Conservation (phyloP, 2,797 vertebrate genomes). For the Halcyon leucocephala region DNA sequence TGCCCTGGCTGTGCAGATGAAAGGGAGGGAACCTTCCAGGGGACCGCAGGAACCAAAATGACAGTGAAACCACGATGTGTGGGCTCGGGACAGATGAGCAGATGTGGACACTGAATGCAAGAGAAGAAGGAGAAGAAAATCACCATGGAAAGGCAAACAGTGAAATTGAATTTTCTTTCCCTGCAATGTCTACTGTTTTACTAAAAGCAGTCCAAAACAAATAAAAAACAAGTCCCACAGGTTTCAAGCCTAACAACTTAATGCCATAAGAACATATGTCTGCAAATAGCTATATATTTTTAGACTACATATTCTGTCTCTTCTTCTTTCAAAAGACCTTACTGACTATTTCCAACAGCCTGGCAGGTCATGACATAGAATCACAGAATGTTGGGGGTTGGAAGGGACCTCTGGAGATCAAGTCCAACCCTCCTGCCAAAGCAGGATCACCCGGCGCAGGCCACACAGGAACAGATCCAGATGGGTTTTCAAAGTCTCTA, state of each 20-base stretch:
- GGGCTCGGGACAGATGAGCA: background rate
- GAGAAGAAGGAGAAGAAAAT: background rate
- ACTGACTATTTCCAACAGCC: background rate
- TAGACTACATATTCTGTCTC: background rate
- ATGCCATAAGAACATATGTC: background rate
- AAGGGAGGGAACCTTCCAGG: background rate
- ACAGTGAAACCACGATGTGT: background rate
- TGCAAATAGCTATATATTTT: background rate
- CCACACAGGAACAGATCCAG: no score
- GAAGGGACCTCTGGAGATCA: no score
- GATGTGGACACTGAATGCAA: background rate
- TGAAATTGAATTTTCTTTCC: background rate
- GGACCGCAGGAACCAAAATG: background rate
- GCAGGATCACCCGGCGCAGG: no score
- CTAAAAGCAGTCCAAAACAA: background rate
- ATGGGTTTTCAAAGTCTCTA: no score
- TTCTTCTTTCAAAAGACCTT: background rate
- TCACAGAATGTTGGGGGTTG: no score
- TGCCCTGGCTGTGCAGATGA: background rate
- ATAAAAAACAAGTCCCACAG: background rate
- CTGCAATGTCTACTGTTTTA: rapidly evolving
- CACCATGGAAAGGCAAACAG: background rate
- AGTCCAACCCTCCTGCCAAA: no score
- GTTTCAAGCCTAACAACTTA: background rate
- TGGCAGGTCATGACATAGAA: background rate